These are phyloP conservation scores for Distichodus sexfasciatus DNA, from an alignment of 2,797 vertebrate genomes.

Conservation along the genomic window DNA sequence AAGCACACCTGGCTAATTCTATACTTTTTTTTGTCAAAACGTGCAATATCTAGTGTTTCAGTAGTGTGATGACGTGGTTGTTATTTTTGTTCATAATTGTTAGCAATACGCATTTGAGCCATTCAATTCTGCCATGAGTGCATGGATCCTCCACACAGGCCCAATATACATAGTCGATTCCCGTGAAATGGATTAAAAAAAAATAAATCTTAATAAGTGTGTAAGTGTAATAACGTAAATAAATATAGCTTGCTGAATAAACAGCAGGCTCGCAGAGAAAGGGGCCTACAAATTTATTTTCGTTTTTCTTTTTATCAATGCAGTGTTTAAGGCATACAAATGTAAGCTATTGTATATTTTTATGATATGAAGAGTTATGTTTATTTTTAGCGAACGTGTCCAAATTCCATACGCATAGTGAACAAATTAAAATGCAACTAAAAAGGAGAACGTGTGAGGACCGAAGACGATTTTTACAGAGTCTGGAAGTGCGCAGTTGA, in stretches of 20 bases:
- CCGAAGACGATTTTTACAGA: neutral
- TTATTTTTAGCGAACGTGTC: slow-evolving; percentile 3
- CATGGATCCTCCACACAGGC: neutral
- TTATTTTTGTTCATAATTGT: neutral
- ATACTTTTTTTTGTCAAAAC: slow-evolving; percentile 2
- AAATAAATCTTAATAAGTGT: neutral
- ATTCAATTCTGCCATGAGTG: neutral
- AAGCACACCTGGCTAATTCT: neutral
- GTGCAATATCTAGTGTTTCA: slow-evolving; percentile 29
- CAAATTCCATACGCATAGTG: neutral
- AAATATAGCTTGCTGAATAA: neutral
- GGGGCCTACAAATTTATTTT: no score
- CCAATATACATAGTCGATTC: neutral
- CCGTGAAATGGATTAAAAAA: neutral
- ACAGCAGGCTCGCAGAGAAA: no score
- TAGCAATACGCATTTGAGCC: neutral
- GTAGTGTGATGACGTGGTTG: slow-evolving; percentile 3
- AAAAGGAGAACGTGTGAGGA: neutral
- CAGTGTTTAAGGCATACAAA: neutral
- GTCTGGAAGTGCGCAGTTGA: neutral
- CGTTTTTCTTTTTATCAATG: neutral
- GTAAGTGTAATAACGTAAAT: neutral
- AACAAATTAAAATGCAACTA: neutral
- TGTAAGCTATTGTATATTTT: neutral
- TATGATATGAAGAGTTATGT: neutral